Evolutionary conservation across 2,797 vertebrate species (phyloP).

Genomic region (Podargus strigoides): DNA sequence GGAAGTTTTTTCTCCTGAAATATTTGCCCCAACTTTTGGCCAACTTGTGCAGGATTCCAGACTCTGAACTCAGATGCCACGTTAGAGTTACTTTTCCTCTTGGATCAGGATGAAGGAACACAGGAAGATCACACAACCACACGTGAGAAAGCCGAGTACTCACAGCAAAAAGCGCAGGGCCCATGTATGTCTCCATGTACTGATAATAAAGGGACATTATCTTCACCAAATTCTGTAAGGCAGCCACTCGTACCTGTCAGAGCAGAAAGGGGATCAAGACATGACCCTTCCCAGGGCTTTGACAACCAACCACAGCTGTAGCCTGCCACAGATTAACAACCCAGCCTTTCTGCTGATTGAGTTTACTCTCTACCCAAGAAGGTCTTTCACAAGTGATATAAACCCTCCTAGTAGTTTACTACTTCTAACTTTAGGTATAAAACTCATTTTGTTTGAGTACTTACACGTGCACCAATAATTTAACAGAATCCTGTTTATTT

Average conservation of each 20-base stretch:
- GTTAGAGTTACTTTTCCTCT: neutral
- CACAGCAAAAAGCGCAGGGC: slow-evolving; percentile 94
- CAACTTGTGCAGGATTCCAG: accelerated
- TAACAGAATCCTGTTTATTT: neutral
- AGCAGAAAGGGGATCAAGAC: neutral
- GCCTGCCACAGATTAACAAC: neutral
- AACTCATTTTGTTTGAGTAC: neutral
- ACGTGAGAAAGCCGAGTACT: slow-evolving; percentile 40
- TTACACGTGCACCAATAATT: accelerated
- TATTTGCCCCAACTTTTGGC: accelerated
- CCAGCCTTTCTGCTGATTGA: neutral
- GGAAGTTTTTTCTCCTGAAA: neutral
- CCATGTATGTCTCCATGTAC: slow-evolving; percentile 99
- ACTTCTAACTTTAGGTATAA: neutral
- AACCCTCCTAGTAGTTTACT: neutral
- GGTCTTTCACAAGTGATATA: neutral
- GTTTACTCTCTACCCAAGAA: neutral
- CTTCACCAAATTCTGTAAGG: slow-evolving; percentile 97
- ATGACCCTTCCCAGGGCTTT: neutral
- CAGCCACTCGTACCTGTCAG: slow-evolving; percentile 91
- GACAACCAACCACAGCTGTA: neutral
- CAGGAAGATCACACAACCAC: accelerated
- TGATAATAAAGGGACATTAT: slow-evolving; percentile 99
- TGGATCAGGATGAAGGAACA: neutral
- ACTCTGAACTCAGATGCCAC: neutral